These are phyloP conservation scores for Chloroceryle amazona DNA, from an alignment of 2,797 vertebrate genomes.

Conservation along the genomic window DNA sequence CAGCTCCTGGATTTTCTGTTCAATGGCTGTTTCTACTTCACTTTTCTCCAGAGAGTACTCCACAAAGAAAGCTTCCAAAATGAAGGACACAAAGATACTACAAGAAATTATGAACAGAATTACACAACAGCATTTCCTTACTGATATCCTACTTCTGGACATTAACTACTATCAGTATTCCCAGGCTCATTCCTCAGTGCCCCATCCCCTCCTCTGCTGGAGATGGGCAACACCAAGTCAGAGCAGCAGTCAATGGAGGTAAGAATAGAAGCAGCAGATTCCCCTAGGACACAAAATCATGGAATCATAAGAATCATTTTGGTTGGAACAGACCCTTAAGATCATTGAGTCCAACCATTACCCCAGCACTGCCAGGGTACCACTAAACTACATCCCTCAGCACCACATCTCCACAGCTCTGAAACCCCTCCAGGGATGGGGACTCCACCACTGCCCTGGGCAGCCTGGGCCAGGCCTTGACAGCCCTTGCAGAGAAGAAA, in stretches of 20 bases:
- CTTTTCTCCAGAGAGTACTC: constrained; percentile 92
- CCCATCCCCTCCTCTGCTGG: not conserved
- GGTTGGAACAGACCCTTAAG: no score
- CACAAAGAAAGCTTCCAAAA: constrained; percentile 94
- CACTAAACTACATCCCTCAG: not conserved
- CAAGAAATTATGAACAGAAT: not conserved
- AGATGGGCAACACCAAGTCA: not conserved
- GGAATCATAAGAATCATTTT: no score
- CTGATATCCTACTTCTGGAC: not conserved
- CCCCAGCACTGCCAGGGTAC: not conserved
- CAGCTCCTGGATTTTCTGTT: constrained; percentile 94
- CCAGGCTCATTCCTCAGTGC: not conserved
- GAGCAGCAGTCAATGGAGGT: not conserved
- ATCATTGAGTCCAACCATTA: not conserved
- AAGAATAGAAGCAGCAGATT: not conserved
- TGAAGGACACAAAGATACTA: constrained; percentile 95
- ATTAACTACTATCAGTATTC: not conserved
- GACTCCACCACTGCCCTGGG: not conserved
- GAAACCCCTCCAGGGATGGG: not conserved
- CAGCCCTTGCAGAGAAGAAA: not conserved
- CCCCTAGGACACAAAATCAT: not conserved
- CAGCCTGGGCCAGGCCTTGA: no score
- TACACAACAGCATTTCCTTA: not conserved
- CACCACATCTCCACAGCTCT: not conserved
- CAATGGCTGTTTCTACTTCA: constrained; percentile 92